Conservation (phyloP, 2,888 invertebrate genomes). For the Palloptera scutellata region DNA sequence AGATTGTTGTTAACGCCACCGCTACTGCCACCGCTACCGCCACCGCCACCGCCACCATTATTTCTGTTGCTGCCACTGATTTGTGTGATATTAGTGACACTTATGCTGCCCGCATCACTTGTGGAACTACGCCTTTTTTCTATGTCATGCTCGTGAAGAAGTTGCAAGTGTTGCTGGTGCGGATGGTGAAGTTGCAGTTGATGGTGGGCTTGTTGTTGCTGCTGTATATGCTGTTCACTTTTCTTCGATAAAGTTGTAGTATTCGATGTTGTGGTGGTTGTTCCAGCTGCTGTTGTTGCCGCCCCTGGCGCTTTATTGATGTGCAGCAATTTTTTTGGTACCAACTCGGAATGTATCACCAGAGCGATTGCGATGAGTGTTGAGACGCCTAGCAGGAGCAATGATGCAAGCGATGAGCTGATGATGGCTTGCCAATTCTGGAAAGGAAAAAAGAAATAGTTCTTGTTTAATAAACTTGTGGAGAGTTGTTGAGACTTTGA, state of each 20-base stretch:
- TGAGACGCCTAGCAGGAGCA: constrained; percentile 71
- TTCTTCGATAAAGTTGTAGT: constrained; percentile 19
- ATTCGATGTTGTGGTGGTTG: constrained; percentile 31
- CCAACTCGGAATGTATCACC: constrained; percentile 62
- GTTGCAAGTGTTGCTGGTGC: constrained; percentile 22
- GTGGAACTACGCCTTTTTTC: constrained; percentile 28
- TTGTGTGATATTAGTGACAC: constrained; percentile 51
- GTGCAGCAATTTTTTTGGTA: constrained; percentile 57
- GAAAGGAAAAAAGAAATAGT: constrained; percentile 5
- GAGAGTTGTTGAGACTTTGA: neutral
- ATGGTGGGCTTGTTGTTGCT: constrained; percentile 27
- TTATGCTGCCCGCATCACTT: constrained; percentile 34
- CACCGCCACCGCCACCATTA: neutral
- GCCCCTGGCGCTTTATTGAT: constrained; percentile 35
- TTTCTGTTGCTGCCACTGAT: constrained; percentile 39
- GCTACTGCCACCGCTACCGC: constrained; percentile 28
- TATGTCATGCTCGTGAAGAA: constrained; percentile 17
- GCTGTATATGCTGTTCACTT: constrained; percentile 10
- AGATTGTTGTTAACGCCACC: constrained; percentile 15
- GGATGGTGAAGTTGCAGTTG: constrained; percentile 20
- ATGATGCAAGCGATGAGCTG: constrained; percentile 71
- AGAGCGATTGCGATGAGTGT: constrained; percentile 66
- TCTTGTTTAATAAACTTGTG: neutral
- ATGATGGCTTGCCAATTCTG: constrained; percentile 70
- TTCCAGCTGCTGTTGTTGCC: constrained; percentile 36